Evolutionary conservation across 2,888 invertebrate genomes (phyloP).

Genomic region (Thymelicus acteon): DNA sequence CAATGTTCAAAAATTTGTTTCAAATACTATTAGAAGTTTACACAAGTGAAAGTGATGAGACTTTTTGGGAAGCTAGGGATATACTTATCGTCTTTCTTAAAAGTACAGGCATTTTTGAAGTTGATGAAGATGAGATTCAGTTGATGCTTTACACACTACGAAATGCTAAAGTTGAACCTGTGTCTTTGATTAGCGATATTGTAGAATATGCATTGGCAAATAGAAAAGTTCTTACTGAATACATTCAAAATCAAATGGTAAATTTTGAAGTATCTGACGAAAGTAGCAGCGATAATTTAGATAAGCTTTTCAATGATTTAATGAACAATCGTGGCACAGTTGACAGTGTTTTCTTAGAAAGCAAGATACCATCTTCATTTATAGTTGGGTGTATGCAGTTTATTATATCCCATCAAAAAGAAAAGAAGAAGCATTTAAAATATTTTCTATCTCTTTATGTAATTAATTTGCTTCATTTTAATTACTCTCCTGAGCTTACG

Average conservation of each 20-base stretch:
- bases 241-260: slow-evolving; percentile 65
- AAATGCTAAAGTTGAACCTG: slow-evolving; percentile 63
- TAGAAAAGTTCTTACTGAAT: slow-evolving; percentile 60
- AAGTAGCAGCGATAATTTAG: slow-evolving; percentile 59
- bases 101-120: slow-evolving; percentile 87
- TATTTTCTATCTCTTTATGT: slow-evolving; percentile 72
- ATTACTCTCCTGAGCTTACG: slow-evolving; percentile 81
- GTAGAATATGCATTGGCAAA: slow-evolving; percentile 70
- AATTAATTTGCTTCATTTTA: slow-evolving; percentile 85
- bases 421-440: slow-evolving; percentile 66
- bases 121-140: slow-evolving; percentile 86
- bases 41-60: slow-evolving; percentile 62
- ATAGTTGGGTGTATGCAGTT: slow-evolving; percentile 74
- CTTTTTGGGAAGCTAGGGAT: slow-evolving; percentile 81
- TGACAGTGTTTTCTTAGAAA: slow-evolving; percentile 67
- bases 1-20: slow-evolving; percentile 83
- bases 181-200: slow-evolving; percentile 65
- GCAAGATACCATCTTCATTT: slow-evolving; percentile 72
- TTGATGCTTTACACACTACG: slow-evolving; percentile 86
- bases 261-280: slow-evolving; percentile 70
- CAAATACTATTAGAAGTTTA: slow-evolving; percentile 85
- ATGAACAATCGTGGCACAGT: slow-evolving; percentile 65
- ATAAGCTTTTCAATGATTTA: slow-evolving; percentile 70
- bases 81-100: slow-evolving; percentile 85
- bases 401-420: slow-evolving; percentile 59